Base-by-base conservation (phyloP, 2,797 vertebrate genomes). In the Champsocephalus gunnari region DNA sequence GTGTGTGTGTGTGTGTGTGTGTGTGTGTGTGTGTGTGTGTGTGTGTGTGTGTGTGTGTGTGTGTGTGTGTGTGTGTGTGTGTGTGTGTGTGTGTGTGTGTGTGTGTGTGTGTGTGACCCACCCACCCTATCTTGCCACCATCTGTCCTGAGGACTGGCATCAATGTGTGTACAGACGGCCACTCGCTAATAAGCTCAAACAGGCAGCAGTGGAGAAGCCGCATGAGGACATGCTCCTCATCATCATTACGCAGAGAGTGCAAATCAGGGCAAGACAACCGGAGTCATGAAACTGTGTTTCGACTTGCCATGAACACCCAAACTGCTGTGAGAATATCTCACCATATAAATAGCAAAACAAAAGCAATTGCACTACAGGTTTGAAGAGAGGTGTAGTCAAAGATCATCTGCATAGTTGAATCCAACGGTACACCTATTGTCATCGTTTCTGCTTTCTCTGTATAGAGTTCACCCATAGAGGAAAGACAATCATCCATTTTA, bases 121-220 rank as follows among this genome's bases (percentile, higher is more conserved):
- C 85, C 84, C 88, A 80, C 81, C 77, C 65, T 66, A 83, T 84
- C 71, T 81, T 83, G 71, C 83, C 78, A 86, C 92, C 92, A 93
- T 92, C 90, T 93, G 93, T 91, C 88, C 79, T 45, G 78, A 80
- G 88, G 80, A 83, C 88, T 92, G 92, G 90, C 91, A 90, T 88
- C 87, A 75, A 78, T 80, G 85, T 89, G 86, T 73, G 84, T 86
- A 78, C 92, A 94, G 92, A 93, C 83, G 86, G 92, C 60, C 83
- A 71, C 85, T 84, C 68, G 56, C 87, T 93, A 92, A 92, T 91
- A 89, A 88, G 92, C 89, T 91, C 89, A 90, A 86, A 87, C 80
- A 85, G 82, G 81, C 87, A 81, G 65, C 88, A 89, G 77, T 74
- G 81, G 75, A 85, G 68, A 87, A 82, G 88, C 79, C 88, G 86